phyloP scores from a whole-genome alignment of 2,797 vertebrate species.

The Molossus molossus region DNA sequence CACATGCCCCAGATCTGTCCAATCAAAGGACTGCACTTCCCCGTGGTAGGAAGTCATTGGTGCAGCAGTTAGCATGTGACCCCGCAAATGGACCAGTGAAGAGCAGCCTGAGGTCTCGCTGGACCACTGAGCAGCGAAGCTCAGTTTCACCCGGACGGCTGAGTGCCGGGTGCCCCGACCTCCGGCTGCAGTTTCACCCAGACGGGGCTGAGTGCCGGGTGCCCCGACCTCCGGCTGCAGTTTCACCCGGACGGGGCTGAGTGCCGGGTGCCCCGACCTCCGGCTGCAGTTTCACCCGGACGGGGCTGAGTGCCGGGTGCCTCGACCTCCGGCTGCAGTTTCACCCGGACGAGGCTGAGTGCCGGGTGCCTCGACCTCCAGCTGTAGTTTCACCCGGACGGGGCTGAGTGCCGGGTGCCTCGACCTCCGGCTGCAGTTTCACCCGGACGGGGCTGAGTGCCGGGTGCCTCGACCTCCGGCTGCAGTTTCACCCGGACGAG shows the following conservation, averaged over 20 bases:
- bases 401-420: background rate
- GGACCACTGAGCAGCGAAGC: fast-evolving
- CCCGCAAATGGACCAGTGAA: background rate
- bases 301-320: too few species aligned
- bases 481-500: too few species aligned
- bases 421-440: fast-evolving
- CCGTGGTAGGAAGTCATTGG: background rate
- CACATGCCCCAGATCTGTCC: background rate
- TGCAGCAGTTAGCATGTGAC: background rate
- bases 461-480: background rate
- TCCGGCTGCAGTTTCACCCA: fast-evolving
- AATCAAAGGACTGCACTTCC: background rate
- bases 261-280: background rate
- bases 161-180: background rate
- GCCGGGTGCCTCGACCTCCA: background rate
- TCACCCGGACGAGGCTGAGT: too few species aligned
- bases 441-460: too few species aligned
- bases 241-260: too few species aligned
- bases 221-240: fast-evolving
- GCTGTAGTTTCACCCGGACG: too few species aligned
- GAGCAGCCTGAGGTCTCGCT: fast-evolving
- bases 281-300: too few species aligned
- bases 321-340: fast-evolving
- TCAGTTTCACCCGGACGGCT: background rate
- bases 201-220: too few species aligned